Evolutionary conservation across 2,888 invertebrate genomes (phyloP), one percentile per base, ranked within the genome.

Genomic region (Camponotus fellah): DNA sequence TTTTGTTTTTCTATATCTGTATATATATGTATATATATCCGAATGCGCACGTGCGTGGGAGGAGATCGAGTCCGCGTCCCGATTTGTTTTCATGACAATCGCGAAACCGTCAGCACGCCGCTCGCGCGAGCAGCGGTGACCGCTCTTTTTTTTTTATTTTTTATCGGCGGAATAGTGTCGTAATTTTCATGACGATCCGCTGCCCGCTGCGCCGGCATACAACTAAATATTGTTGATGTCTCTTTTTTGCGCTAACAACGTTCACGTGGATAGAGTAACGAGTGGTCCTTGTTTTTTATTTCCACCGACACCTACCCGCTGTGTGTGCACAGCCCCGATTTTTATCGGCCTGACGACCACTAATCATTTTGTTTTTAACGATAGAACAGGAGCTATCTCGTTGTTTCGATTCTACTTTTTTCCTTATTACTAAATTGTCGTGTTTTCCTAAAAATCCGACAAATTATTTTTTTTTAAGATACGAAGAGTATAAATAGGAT

Each of bases 171-270:
- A 84, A 83, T 82, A 64, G 60, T 86, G 88, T 84, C 88, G 88
- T 88, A 87, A 89, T 88, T 88, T 84, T 88, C 88, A 79, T 75
- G 84, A 89, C 89, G 88, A 88, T 85, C 83, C 88, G 68, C 64
- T 82, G 8, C 77, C 46, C 46, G 21, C 46, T 72, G 74, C 83
- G 87, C 66, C 40, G 43, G 17, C 60, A 60, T 83, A 66, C 64
- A 84, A 86, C 89, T 88, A 89, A 89, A 88, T 88, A 88, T 88
- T 88, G 88, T 88, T 86, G 88, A 86, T 86, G 86, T 65, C 88
- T 75, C 75, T 65, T 58, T 56, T 56, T 80, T 77, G 79, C 86
- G 88, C 58, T 86, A 88, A 89, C 88, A 84, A 80, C 86, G 83
- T 88, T 89, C 89, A 87, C 89, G 86, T 81, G 82, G 77, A 75